Evolutionary conservation across 2,113 vertebrate genomes (phyloP), one percentile per base, ranked within the genome.

Genomic region (Cygnus buccinator): DNA sequence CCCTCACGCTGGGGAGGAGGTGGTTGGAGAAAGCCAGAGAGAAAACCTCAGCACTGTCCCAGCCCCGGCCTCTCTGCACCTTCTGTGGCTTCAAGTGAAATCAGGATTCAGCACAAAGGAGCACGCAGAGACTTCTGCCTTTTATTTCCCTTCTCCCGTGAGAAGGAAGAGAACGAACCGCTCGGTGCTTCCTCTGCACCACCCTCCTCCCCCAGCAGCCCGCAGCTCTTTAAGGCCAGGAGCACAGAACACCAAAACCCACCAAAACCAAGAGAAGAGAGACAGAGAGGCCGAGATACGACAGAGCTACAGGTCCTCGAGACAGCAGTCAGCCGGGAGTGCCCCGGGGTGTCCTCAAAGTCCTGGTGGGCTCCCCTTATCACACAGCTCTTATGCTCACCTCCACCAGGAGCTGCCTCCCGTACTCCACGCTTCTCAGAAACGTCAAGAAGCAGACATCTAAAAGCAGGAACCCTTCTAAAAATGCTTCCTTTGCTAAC

Each of bases 381-480:
- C 46, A 3, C 13, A 5, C 21, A 4, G 17, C 65, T 62, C 48
- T 4, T 1, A 23, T 1, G 29, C 23, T 16, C n/a, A 3, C 35
- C 66, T 44, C 57, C 48, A 7, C 19, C 41, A 22, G 39, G 33
- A 62, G 33, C 39, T 55, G 57, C 57, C 57, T 72, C 18, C 17
- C 28, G 52, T 15, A 4, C 41, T 6, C 46, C 39, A 19, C 35
- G 1, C 43, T 41, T 44, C 37, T 11, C 71, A 37, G 37, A 26
- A 75, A 33, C 0, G 1, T 10, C 28, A 29, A 12, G 33, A 11
- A n/a, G n/a, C 1, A 33, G 41, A 23, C 11, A 29, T 37, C n/a
- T 18, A 33, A 68, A 72, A n/a, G n/a, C 33, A 39, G 39, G 23
- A 62, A 52, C n/a, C 29, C 65, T 63, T 55, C 48, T 26, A 39